Evolutionary conservation across 2,113 vertebrate species (phyloP).

Genomic region (Phalacrocorax brasilianus): DNA sequence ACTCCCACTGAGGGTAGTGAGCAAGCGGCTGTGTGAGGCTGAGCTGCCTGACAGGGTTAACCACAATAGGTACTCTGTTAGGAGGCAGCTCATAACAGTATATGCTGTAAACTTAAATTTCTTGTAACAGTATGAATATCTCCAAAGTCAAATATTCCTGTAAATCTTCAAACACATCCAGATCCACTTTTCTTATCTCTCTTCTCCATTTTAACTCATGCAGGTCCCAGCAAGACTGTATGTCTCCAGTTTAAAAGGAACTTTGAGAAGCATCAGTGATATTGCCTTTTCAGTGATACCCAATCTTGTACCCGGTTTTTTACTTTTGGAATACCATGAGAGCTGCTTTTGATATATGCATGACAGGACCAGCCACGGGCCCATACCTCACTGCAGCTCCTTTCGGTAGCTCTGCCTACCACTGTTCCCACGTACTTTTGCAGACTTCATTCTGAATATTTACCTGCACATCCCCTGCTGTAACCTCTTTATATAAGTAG

Average conservation of each 20-base stretch:
- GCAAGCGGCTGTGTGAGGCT: rapidly evolving
- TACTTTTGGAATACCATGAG: background rate
- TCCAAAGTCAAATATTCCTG: background rate
- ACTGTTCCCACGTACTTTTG: background rate
- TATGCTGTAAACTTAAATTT: background rate
- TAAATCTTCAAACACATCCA: background rate
- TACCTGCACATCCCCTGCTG: background rate
- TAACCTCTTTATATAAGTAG: background rate
- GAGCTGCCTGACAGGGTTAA: rapidly evolving
- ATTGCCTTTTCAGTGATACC: background rate
- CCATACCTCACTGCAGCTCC: background rate
- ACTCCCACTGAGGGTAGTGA: rapidly evolving
- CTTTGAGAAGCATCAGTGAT: background rate
- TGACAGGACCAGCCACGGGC: background rate
- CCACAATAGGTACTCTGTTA: background rate
- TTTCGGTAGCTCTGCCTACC: background rate
- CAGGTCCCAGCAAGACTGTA: background rate
- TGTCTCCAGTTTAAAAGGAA: background rate
- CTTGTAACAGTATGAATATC: rapidly evolving
- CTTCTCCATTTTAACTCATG: background rate
- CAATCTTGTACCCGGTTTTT: background rate
- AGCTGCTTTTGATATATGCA: background rate
- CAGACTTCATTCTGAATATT: background rate
- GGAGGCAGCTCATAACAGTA: background rate
- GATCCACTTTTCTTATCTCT: background rate